Base-by-base conservation (phyloP, 2,888 invertebrate genomes). In the Crepidodera aurea region DNA sequence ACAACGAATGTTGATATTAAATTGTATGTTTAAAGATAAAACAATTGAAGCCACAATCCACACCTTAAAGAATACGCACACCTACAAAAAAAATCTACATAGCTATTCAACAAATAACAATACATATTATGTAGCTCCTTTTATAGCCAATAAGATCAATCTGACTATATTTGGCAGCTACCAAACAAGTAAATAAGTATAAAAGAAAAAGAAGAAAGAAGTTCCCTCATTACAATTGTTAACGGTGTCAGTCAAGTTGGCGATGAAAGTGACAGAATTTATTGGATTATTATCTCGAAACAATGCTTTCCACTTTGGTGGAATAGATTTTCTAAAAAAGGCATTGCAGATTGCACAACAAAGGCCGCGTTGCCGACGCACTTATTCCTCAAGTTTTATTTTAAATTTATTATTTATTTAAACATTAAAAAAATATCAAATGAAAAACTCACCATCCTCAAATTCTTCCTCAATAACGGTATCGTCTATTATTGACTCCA, bases 401-500 rank as follows among this genome's bases (percentile, higher is more conserved):
- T 25, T 25, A 25, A 25, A 5, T 5, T 25, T 25, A 5, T 25
- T 25, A 25, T 5, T 25, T 25, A 25, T 7, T 25, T 25, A 25
- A 25, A 5, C 7, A 7, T 25, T 5, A 25, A 5, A 25, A 3
- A 25, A 25, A 7, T 25, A 5, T 5, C 25, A 25, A 25, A 25
- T 25, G 25, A 22, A 22, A 6, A 6, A 57, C 66, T 66, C 34
- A 71, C 70, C 72, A 71, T 68, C 70, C 50, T 67, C 60, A 10
- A 34, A 22, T 54, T 69, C 66, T 22, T 62, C 67, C 34, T 71
- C 72, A 42, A 67, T 62, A 37, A 56, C 56, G 10, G 65, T 66
- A 5, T 67, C 71, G 22, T 69, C 66, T 6, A 63, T 60, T 6
- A 68, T 56, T 8, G 62, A 60, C 37, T 72, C 72, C 72, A 72